Conservation (phyloP, 2,888 invertebrate genomes). For the Agapetus fuscipes region DNA sequence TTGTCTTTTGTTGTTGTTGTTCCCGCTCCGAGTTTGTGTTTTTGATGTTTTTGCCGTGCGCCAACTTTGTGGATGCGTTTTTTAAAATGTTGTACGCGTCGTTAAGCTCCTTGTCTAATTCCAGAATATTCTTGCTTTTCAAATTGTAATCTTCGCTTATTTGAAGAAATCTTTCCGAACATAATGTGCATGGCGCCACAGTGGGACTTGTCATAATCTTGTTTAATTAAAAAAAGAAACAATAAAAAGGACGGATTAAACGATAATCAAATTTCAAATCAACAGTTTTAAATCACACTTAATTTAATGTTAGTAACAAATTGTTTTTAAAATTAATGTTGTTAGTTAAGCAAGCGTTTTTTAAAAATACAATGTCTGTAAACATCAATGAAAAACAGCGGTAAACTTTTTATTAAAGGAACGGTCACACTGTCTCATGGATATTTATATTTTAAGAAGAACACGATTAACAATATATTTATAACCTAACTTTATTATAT, state of each 20-base stretch:
- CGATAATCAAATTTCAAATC: slow-evolving; percentile 9
- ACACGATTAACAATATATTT: slow-evolving; percentile 22
- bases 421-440: background rate
- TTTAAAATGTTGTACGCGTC: slow-evolving; percentile 17
- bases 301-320: background rate
- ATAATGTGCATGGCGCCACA: slow-evolving; percentile 8
- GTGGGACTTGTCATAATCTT: slow-evolving; percentile 9
- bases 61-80: background rate
- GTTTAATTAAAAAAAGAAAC: slow-evolving; percentile 8
- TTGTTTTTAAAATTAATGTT: slow-evolving; percentile 1
- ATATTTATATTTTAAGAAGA: slow-evolving; percentile 17
- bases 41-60: background rate
- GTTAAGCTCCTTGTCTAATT: slow-evolving; percentile 16
- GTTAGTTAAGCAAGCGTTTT: background rate
- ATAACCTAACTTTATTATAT: slow-evolving; percentile 15
- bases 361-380: background rate
- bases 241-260: slow-evolving; percentile 10
- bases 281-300: slow-evolving; percentile 1
- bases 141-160: slow-evolving; percentile 13
- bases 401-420: background rate
- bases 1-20: slow-evolving; percentile 2
- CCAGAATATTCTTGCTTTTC: slow-evolving; percentile 22
- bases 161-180: slow-evolving; percentile 11
- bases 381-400: slow-evolving; percentile 5
- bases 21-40: background rate